Base-by-base conservation (phyloP, 2,113 vertebrate genomes). In the Meriones unguiculatus region DNA sequence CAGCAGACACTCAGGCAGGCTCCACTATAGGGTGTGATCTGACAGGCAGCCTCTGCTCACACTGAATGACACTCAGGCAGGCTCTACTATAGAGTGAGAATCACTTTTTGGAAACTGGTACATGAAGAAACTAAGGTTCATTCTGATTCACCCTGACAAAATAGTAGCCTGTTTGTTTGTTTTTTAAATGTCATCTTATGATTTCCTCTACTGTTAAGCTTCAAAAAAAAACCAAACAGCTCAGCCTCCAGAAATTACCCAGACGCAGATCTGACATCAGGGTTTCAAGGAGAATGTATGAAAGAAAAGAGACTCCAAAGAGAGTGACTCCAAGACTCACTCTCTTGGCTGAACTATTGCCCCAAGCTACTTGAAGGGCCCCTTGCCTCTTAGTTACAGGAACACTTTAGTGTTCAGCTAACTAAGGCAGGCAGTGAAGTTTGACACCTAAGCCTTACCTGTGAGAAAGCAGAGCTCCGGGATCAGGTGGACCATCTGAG, bases 391-490 rank as follows among this genome's bases (percentile, higher is more conserved):
- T 4, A 41, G 64, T 18, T 75, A 17, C 46, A 18, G 9, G 2
- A 57, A 35, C 30, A 30, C 38, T 72, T 35, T 11, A 8, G 87
- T 28, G 65, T 57, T 89, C 41, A 18, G 22, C 11, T 52, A 87
- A 20, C 24, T 52, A 87, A 35, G 35, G 89, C 30, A 67, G n/a
- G 70, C 20, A 38, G 59, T 0, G 3, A 76, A 15, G 14, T 35
- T 14, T 22, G 15, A 67, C 73, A 84, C 15, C 38, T 9, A 70
- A 77, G n/a, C 5, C 17, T 96, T 97, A 98, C 98, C 98, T 96
- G 98, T 98, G 4, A 98, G 87, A 59, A 98, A 98, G 96, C 98
- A 98, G 80, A 98, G 92, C 62, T 98, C 98, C 0, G 98, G 98
- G 3, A 98, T 72, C 76, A 98, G 97, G 96, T 98, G 98, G 57